phyloP scores from a whole-genome alignment of 2,113 vertebrate species.

The Paratilapia polleni region DNA sequence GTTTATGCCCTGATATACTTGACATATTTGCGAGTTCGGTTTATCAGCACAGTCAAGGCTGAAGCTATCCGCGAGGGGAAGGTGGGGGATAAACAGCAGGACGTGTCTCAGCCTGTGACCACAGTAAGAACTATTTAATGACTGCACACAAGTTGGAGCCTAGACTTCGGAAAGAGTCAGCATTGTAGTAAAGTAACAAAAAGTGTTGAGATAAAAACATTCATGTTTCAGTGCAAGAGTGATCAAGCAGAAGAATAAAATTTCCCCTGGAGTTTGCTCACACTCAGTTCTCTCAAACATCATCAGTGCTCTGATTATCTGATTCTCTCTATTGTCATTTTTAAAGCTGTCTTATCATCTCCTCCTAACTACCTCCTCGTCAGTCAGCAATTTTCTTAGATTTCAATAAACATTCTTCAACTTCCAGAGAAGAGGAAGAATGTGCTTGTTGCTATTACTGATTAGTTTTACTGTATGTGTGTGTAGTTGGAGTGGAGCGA shows the following conservation, averaged over 20 bases:
- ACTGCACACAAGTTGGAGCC: constrained; percentile 12
- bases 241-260: neutral
- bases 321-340: neutral
- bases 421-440: neutral
- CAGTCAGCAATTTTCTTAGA: neutral
- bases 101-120: neutral
- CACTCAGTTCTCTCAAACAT: neutral
- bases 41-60: constrained; percentile 53
- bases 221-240: neutral
- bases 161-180: neutral
- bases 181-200: neutral
- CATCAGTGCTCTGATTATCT: neutral
- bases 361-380: neutral
- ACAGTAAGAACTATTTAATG: constrained; percentile 1
- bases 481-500: neutral
- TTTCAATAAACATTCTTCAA: neutral
- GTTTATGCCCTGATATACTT: constrained; percentile 50
- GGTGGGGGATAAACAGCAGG: constrained; percentile 24
- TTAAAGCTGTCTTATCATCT: neutral
- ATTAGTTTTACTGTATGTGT: neutral
- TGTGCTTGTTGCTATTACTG: neutral
- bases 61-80: neutral
- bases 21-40: constrained; percentile 39
- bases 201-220: neutral
- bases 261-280: neutral